Base-by-base conservation (phyloP, 2,113 vertebrate species). In the Rhea pennata region DNA sequence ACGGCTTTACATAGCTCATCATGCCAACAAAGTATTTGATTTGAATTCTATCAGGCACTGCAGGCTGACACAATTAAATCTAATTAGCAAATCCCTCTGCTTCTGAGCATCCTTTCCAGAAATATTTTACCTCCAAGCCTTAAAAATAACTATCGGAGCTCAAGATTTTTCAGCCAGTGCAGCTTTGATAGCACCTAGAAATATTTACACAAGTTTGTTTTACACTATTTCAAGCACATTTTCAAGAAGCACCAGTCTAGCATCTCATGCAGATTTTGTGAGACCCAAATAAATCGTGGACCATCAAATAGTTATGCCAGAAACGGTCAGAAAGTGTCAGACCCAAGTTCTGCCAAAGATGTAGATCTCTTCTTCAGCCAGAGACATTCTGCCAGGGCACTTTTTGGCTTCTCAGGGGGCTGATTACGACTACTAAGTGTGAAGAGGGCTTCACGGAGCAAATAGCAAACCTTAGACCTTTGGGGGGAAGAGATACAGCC, bases 51-150 rank as follows among this genome's bases (percentile, higher is more conserved):
- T 95, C 93, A 83, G 59, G 26, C 83, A 91, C 42, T 0, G 0
- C 75, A 88, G 71, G 61, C 81, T 92, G 51, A 64, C 75, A 94
- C 40, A 90, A 77, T 88, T 79, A 90, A 93, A 88, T 66, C 67
- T 93, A 91, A 92, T 94, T 95, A 92, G 40, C 50, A 90, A 95
- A 84, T 24, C 48, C 59, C 46, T 76, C 87, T 84, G 66, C 54
- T 93, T 19, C 83, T 77, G 15, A 84, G 8, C 46, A 59, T 84
- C 73, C 70, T 92, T 40, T 88, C 46, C 50, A 83, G 46, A 80
- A 84, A 87, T 17, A 46, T 59, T 88, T 92, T 93, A 50, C 78
- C 20, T 88, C 80, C 64, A 64, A 72, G 27, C 56, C 70, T 89
- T 65, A 70, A 76, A 59, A 46, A 11, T 64, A 42, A 61, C 42